Base-by-base conservation (phyloP, 2,113 vertebrate species). In the Oxyruncus cristatus region DNA sequence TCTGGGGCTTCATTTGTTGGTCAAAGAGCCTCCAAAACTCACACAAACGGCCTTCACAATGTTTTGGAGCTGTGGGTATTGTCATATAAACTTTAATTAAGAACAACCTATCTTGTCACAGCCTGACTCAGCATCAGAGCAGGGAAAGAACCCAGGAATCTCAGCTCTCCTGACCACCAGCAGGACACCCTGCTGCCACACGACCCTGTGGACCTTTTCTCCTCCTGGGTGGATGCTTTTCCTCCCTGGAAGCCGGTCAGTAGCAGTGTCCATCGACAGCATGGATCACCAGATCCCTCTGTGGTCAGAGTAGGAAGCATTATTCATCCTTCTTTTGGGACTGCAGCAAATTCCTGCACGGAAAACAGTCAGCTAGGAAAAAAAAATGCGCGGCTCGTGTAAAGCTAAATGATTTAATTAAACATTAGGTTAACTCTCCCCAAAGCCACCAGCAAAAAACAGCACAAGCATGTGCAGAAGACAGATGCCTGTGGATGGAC, bases 241-340 rank as follows among this genome's bases (percentile, higher is more conserved):
- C 49, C 37, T 81, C 41, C 23, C 81, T 84, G 90, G 81, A 87
- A 91, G 85, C 63, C 37, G 56, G 30, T 52, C 92, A 62, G 85
- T 35, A 84, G 85, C 71, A 12, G 41, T 33, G 76, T 56, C 44
- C 89, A 84, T 47, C 12, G 47, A 56, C 67, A 92, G 14, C 47
- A 8, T 2, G 84, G 53, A 37, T 18, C 39, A 77, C 33, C 95
- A 56, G 59, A 86, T 72, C 82, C 44, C 65, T 58, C 68, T 78
- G 65, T 86, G 92, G 85, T 89, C 70, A 58, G 63, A 68, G 61
- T 53, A 78, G 90, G 93, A 95, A 94, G 68, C 3, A 1, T 90
- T 88, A 90, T 83, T 86, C 79, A 74, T 86, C 61, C 79, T 93
- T 79, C 75, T 93, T 94, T 68, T 55, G 72, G 82, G 56, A 93